These are phyloP conservation scores for Zosterops lateralis DNA, from an alignment of 2,113 vertebrate species.

Conservation along the genomic window DNA sequence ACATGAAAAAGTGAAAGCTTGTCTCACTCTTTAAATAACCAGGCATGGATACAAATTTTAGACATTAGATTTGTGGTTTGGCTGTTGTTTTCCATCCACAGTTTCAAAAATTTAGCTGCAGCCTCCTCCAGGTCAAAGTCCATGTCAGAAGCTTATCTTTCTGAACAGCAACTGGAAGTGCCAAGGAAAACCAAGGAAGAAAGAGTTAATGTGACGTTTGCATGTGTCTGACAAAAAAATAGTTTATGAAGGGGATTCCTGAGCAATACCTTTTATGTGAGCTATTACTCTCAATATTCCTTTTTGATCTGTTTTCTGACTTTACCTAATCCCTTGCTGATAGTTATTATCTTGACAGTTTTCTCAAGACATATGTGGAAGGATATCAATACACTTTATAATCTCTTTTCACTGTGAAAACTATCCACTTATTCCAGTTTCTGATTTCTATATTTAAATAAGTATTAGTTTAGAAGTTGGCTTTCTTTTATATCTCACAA, in stretches of 20 bases:
- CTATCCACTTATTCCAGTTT: not conserved
- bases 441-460: not conserved
- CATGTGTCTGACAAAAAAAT: not conserved
- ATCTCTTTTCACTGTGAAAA: not conserved
- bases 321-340: not conserved
- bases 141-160: not conserved
- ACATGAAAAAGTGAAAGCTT: not conserved
- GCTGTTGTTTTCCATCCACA: not conserved
- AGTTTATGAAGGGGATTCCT: not conserved
- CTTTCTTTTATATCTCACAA: not conserved
- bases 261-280: not conserved
- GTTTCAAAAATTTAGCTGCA: not conserved
- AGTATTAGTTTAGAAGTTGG: not conserved
- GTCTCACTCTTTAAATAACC: not conserved
- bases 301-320: not conserved
- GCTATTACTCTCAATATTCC: not conserved
- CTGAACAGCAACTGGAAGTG: not conserved
- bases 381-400: not conserved
- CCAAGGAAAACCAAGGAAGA: not conserved
- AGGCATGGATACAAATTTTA: not conserved
- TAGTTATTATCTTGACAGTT: not conserved
- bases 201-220: not conserved
- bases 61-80: not conserved
- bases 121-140: not conserved
- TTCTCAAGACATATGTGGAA: not conserved